These are phyloP conservation scores for Otocyon megalotis DNA, from an alignment of 2,113 vertebrate genomes.

Conservation along the genomic window DNA sequence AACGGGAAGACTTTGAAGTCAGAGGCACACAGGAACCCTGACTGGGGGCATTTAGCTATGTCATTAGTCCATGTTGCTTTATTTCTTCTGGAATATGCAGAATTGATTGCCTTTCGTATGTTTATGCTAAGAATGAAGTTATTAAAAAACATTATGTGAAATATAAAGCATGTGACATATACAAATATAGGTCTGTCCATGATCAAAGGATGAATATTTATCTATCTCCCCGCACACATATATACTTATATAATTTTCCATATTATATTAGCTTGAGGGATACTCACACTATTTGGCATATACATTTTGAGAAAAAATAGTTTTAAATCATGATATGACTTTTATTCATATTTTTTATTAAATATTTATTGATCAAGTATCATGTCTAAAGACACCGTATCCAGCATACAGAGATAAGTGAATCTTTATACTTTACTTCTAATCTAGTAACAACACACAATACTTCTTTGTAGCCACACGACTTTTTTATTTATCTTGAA, in stretches of 20 bases:
- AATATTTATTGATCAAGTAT: neutral
- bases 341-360: neutral
- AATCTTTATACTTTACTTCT: neutral
- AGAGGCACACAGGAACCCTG: neutral
- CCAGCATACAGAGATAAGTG: neutral
- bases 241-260: neutral
- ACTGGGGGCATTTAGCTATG: neutral
- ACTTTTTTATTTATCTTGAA: constrained; percentile 60
- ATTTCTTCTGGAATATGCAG: neutral
- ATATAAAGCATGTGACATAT: neutral
- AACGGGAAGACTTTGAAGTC: neutral
- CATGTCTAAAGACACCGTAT: neutral
- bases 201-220: neutral
- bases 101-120: neutral
- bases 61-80: neutral
- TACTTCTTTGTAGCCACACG: constrained; percentile 40
- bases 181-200: neutral
- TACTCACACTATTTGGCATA: neutral
- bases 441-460: neutral
- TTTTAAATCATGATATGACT: neutral
- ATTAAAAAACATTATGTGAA: neutral
- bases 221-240: neutral
- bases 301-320: neutral
- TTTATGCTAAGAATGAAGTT: neutral
- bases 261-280: neutral